phyloP scores from a whole-genome alignment of 1,140 invertebrate genomes.

The Diachasmimorpha longicaudata region DNA sequence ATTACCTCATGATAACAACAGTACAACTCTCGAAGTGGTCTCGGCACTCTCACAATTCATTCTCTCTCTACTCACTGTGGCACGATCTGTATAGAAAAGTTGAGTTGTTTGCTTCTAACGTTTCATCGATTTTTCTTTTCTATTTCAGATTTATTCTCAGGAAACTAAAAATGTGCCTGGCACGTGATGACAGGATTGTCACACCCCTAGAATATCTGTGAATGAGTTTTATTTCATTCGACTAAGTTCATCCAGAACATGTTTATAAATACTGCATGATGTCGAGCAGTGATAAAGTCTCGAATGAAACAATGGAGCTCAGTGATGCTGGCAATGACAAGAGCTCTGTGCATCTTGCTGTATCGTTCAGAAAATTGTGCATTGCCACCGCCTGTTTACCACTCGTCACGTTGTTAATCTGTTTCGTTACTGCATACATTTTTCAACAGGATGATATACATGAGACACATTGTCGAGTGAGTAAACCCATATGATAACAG shows the following conservation, averaged over 20 bases:
- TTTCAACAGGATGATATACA: conserved; percentile 91
- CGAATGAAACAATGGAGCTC: conserved; percentile 50
- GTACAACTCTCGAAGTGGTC: too few relatives aligned
- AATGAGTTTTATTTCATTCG: conserved; percentile 26
- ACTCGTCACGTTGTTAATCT: conserved; percentile 79
- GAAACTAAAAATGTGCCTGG: conserved; percentile 16
- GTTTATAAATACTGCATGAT: conserved; percentile 13
- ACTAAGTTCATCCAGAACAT: background rate
- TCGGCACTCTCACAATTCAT: too few relatives aligned
- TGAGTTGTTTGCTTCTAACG: background rate
- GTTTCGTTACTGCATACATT: conserved; percentile 85
- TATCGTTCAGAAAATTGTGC: conserved; percentile 75
- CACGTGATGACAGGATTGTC: conserved; percentile 25
- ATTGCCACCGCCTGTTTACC: conserved; percentile 81
- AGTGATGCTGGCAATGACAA: conserved; percentile 54
- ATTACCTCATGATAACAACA: too few relatives aligned
- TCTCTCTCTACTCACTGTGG: too few relatives aligned
- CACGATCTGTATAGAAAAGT: background rate
- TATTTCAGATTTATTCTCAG: conserved; percentile 12
- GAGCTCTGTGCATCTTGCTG: conserved; percentile 58
- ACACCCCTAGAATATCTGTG: conserved; percentile 28
- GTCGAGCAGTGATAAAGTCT: conserved; percentile 28
- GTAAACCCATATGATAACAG: conserved; percentile 43
- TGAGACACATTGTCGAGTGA: conserved; percentile 89
- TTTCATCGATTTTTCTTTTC: background rate